These are phyloP conservation scores for Carduelis carduelis DNA, from an alignment of 2,797 vertebrate genomes.

Conservation along the genomic window DNA sequence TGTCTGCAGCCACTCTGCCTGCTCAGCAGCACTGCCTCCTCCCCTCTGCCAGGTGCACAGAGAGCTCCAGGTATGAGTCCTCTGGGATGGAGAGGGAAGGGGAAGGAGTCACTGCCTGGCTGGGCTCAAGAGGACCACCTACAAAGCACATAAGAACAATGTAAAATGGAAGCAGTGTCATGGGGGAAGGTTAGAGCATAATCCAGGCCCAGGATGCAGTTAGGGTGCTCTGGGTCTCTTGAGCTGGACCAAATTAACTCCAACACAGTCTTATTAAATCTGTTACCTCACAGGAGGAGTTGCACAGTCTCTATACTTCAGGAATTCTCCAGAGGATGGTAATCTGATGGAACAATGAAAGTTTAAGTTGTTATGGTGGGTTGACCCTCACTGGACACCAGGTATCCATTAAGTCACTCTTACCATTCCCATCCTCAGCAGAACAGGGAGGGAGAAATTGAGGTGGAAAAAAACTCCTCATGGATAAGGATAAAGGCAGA, in stretches of 20 bases:
- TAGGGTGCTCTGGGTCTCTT: background rate
- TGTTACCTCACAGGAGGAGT: background rate
- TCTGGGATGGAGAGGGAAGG: background rate
- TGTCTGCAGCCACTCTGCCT: background rate
- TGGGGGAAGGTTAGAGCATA: background rate
- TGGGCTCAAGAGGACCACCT: background rate
- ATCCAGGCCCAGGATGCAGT: background rate
- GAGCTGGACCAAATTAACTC: background rate
- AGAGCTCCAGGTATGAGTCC: background rate
- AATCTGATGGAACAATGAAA: background rate
- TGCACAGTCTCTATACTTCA: background rate
- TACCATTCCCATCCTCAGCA: background rate
- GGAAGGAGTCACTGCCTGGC: background rate
- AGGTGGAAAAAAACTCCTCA: fast-evolving
- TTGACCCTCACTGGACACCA: background rate
- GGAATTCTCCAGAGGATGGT: background rate
- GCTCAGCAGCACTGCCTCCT: background rate
- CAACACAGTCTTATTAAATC: background rate
- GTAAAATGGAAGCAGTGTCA: background rate
- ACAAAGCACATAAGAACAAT: background rate
- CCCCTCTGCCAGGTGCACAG: background rate
- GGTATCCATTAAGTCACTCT: background rate
- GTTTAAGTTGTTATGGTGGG: background rate
- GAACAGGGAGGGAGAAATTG: background rate
- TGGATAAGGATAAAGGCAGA: background rate